phyloP scores from a whole-genome alignment of 2,113 vertebrate species.

The Proteles cristata region DNA sequence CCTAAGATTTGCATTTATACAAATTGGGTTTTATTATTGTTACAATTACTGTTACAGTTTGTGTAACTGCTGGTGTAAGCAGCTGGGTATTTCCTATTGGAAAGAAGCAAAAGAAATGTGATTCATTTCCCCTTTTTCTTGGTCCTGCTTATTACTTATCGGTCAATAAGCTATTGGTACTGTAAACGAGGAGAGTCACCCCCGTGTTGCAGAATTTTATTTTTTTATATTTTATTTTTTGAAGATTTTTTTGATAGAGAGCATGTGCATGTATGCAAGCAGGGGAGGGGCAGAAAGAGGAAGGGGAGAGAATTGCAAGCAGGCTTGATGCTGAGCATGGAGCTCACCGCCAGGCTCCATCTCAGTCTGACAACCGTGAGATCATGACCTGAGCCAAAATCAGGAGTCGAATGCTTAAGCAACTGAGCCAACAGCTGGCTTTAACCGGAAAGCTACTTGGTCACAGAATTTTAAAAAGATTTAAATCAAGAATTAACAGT shows the following conservation, averaged over 20 bases:
- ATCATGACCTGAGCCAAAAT: no score
- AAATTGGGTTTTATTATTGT: constrained; percentile 42
- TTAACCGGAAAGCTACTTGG: no score
- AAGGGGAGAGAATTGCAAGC: no score
- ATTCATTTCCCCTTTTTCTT: not conserved
- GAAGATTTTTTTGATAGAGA: no score
- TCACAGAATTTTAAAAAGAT: constrained; percentile 24
- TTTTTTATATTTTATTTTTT: no score
- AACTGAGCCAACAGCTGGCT: no score
- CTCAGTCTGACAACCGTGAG: no score
- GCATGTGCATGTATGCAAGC: no score
- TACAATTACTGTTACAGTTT: constrained; percentile 22
- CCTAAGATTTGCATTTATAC: constrained; percentile 31
- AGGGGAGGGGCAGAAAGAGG: no score
- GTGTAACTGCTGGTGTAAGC: constrained; percentile 34
- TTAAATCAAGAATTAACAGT: not conserved
- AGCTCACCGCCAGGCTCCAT: no score
- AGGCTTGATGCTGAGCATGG: no score
- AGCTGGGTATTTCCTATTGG: not conserved
- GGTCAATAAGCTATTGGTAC: not conserved
- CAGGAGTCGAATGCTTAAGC: no score
- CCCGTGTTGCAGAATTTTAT: not conserved
- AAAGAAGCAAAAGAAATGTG: not conserved
- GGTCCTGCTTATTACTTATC: not conserved
- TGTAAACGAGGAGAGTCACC: not conserved